These are phyloP conservation scores for Sebastes jordani DNA, from an alignment of 2,797 vertebrate genomes.

Conservation along the genomic window DNA sequence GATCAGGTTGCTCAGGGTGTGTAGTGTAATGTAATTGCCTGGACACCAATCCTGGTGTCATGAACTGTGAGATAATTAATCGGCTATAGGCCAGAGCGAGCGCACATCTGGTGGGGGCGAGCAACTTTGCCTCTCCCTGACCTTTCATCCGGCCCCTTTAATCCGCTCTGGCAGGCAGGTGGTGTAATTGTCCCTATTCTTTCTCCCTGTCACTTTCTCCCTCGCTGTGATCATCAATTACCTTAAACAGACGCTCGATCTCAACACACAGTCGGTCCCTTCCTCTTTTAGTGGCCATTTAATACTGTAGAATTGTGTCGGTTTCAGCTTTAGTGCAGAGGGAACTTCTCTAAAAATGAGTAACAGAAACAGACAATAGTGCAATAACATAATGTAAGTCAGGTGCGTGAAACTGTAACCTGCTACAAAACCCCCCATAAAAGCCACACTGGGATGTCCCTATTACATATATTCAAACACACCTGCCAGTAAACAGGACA, in stretches of 20 bases:
- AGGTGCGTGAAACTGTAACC: not conserved
- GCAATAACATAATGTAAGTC: not conserved
- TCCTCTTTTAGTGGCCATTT: not conserved
- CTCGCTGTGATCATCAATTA: constrained; percentile 29
- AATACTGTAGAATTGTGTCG: not conserved
- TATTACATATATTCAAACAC: not conserved
- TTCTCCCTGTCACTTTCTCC: constrained; percentile 37
- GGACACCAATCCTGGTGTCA: constrained; percentile 60
- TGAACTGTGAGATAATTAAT: constrained; percentile 71
- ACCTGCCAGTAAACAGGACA: not conserved
- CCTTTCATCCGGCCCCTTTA: constrained; percentile 57
- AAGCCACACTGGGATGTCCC: not conserved
- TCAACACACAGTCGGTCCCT: not conserved
- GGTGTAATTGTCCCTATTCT: constrained; percentile 42
- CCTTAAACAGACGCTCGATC: constrained; percentile 6
- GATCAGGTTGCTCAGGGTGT: constrained; percentile 65
- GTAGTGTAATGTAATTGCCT: constrained; percentile 67
- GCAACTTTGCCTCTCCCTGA: constrained; percentile 54
- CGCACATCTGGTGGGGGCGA: constrained; percentile 64
- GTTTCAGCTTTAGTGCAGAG: not conserved
- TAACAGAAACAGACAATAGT: constrained; percentile 12
- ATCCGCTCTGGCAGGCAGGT: constrained; percentile 47
- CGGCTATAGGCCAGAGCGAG: constrained; percentile 51
- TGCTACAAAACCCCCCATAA: not conserved
- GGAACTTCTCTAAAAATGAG: constrained; percentile 10